Evolutionary conservation across 2,113 vertebrate species (phyloP).

Genomic region (Isichthys henryi): DNA sequence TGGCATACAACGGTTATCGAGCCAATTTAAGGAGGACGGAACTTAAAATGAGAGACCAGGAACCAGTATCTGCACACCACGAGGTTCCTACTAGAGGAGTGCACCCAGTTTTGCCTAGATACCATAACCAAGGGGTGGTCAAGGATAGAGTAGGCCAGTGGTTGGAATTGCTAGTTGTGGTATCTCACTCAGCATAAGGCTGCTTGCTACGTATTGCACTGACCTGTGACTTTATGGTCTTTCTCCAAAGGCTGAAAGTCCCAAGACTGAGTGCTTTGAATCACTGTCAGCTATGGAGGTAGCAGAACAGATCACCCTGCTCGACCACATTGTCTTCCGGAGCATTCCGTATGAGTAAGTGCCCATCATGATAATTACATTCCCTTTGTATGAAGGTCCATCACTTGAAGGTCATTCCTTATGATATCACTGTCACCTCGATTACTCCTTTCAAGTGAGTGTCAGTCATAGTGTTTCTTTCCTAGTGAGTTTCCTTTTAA

Average conservation of each 20-base stretch:
- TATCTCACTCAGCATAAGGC: background rate
- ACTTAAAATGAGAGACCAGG: background rate
- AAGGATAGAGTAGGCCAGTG: background rate
- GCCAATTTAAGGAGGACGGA: background rate
- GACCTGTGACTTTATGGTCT: background rate
- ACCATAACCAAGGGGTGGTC: background rate
- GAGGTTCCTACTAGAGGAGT: background rate
- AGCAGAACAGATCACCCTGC: slow-evolving; percentile 91
- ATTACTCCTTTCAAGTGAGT: slow-evolving; percentile 77
- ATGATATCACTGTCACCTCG: background rate
- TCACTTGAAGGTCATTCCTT: background rate
- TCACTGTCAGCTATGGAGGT: slow-evolving; percentile 91
- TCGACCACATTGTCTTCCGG: slow-evolving; percentile 91
- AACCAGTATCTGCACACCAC: background rate
- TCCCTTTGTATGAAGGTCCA: background rate
- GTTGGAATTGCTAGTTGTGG: background rate
- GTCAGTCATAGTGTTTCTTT: background rate
- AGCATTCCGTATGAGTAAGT: slow-evolving; percentile 89
- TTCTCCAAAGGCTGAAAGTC: slow-evolving; percentile 66
- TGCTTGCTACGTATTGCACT: background rate
- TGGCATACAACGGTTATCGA: background rate
- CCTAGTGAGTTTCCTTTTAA: background rate
- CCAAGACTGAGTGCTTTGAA: slow-evolving; percentile 77
- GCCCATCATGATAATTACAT: slow-evolving; percentile 44
- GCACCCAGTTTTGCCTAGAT: background rate